Conservation (phyloP, 1,140 invertebrate species). For the Drosophila tsacasi region DNA sequence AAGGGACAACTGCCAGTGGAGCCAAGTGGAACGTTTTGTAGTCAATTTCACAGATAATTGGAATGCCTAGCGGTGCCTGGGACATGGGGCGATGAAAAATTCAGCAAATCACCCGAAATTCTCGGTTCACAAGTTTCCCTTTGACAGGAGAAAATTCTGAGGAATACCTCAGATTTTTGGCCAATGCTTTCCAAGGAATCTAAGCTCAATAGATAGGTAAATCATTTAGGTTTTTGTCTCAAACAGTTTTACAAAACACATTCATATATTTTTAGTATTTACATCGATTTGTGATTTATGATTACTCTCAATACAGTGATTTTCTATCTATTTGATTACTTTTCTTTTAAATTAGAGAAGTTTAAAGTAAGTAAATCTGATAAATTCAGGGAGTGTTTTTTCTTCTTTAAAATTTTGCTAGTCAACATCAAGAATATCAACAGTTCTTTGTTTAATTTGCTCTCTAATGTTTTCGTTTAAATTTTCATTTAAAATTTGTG, state of each 20-base stretch:
- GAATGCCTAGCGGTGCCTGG: conserved; percentile 27
- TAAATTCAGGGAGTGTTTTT: not conserved
- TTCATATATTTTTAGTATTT: not conserved
- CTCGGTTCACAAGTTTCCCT: conserved; percentile 35
- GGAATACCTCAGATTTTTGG: not conserved
- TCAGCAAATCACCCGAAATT: conserved; percentile 16
- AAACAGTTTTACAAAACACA: not conserved
- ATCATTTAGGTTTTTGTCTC: not conserved
- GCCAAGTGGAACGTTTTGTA: conserved; percentile 44
- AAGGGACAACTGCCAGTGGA: conserved; percentile 36
- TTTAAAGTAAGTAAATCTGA: not conserved
- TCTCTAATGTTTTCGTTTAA: not conserved
- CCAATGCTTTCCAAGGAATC: not conserved
- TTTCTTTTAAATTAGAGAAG: too few relatives aligned
- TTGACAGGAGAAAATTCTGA: not conserved
- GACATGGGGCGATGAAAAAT: conserved; percentile 29
- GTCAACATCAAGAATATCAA: not conserved
- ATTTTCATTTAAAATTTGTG: not conserved
- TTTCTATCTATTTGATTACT: too few relatives aligned
- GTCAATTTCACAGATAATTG: conserved; percentile 55
- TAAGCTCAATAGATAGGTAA: not conserved
- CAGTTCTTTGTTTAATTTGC: not conserved
- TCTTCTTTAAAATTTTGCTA: not conserved
- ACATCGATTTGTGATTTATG: not conserved
- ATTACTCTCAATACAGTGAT: not conserved